A percentile compares a stretch with the other conserved stretches of the same genome.
Conservation (phyloP, 2,797 vertebrate genomes). For the Gallinago nigripennis region DNA sequence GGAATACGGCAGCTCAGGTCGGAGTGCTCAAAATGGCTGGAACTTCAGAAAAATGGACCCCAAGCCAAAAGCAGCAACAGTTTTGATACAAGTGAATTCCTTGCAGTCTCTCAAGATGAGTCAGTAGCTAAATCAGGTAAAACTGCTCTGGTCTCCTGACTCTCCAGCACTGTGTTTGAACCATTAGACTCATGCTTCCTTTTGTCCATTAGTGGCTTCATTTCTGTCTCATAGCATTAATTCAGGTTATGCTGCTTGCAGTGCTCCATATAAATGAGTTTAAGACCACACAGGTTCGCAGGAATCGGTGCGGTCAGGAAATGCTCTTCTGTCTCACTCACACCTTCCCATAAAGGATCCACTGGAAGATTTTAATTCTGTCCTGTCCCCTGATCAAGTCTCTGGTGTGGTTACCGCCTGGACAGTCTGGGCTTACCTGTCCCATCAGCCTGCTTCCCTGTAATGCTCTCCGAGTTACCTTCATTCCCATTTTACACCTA, state of each 20-base stretch:
- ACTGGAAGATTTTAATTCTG: constrained; percentile 11
- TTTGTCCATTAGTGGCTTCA: constrained; percentile 59
- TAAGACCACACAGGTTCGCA: constrained; percentile 49
- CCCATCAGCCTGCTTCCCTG: neutral
- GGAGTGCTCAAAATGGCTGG: neutral
- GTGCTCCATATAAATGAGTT: constrained; percentile 52
- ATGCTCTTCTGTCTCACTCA: neutral
- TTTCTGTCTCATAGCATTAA: constrained; percentile 64
- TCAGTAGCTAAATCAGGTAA: constrained; percentile 59
- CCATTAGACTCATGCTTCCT: constrained; percentile 62
- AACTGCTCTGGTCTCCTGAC: constrained; percentile 63
- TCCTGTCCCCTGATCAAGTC: neutral
- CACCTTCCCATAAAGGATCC: neutral
- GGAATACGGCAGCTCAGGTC: neutral
- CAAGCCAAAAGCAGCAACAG: neutral
- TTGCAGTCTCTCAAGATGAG: constrained; percentile 35
- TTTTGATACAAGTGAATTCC: constrained; percentile 13
- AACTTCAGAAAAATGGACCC: neutral
- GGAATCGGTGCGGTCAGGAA: neutral
- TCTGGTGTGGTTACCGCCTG: neutral
- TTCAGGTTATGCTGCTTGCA: constrained; percentile 54
- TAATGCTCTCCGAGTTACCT: neutral
- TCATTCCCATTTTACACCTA: neutral
- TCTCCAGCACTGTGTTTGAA: constrained; percentile 45
- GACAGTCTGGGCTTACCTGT: neutral